Evolutionary conservation across 2,888 invertebrate species (phyloP).

Genomic region (Cheilosia urbana): DNA sequence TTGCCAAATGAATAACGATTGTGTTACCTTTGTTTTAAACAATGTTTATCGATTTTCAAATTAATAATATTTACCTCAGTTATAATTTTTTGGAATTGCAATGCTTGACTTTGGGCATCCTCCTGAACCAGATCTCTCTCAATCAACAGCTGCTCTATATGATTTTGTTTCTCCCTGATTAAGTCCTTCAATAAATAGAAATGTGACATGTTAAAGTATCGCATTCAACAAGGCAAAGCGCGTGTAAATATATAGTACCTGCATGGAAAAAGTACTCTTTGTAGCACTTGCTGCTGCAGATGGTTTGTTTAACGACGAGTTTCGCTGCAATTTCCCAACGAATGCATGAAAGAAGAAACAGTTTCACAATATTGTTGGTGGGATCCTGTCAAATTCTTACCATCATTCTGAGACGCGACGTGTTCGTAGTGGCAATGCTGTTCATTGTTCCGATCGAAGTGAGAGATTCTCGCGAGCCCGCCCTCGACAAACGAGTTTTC

Average conservation of each 20-base stretch:
- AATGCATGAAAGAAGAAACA: neutral
- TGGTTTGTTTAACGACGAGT: slow-evolving; percentile 81
- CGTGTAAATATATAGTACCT: slow-evolving; percentile 77
- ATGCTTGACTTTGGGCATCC: slow-evolving; percentile 91
- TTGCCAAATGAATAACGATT: slow-evolving; percentile 9
- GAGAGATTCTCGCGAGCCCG: slow-evolving; percentile 94
- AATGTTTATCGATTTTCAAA: neutral
- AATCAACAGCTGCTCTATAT: slow-evolving; percentile 95
- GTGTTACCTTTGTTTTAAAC: neutral
- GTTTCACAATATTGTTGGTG: slow-evolving; percentile 44
- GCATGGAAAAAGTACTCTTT: slow-evolving; percentile 83
- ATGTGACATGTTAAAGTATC: neutral
- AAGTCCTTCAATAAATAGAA: slow-evolving; percentile 87
- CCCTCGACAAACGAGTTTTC: slow-evolving; percentile 87
- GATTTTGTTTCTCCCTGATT: slow-evolving; percentile 96
- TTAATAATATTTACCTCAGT: slow-evolving; percentile 81
- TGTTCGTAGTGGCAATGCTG: slow-evolving; percentile 85
- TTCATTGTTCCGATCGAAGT: slow-evolving; percentile 87
- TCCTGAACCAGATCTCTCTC: slow-evolving; percentile 96
- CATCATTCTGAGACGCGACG: slow-evolving; percentile 83
- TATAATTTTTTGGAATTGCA: slow-evolving; percentile 83
- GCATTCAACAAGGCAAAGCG: neutral
- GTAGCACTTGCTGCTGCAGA: slow-evolving; percentile 77
- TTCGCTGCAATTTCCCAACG: slow-evolving; percentile 78
- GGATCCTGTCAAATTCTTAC: slow-evolving; percentile 77